phyloP scores from a whole-genome alignment of 2,888 invertebrate genomes.

The Macrosiphum euphorbiae region DNA sequence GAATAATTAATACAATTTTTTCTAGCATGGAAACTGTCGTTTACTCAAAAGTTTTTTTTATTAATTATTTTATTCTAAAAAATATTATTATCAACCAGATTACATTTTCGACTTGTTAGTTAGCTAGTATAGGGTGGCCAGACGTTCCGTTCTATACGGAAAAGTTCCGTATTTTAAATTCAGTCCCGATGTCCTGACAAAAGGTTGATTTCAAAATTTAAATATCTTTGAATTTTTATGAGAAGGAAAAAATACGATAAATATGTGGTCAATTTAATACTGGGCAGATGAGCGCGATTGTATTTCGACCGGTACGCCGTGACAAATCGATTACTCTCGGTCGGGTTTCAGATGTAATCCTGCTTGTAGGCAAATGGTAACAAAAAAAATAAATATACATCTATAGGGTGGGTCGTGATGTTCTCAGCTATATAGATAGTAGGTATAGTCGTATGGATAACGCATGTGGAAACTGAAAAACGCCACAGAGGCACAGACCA shows the following conservation, averaged over 20 bases:
- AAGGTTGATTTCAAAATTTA: background rate
- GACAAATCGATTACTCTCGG: conserved; percentile 48
- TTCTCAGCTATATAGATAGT: background rate
- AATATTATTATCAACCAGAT: background rate
- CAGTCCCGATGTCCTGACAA: too few species aligned
- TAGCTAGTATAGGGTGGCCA: background rate
- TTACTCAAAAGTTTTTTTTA: too few species aligned
- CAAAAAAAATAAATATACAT: conserved; percentile 9
- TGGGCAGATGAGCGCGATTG: conserved; percentile 52
- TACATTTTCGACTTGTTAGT: background rate
- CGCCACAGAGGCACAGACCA: background rate
- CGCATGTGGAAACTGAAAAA: background rate
- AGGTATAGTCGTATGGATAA: background rate
- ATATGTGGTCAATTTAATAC: background rate
- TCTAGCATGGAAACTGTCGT: background rate
- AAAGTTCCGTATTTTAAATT: too few species aligned
- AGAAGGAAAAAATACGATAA: background rate
- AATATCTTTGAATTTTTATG: background rate
- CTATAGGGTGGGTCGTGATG: background rate
- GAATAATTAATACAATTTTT: background rate
- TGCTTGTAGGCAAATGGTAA: background rate
- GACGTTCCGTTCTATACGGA: too few species aligned
- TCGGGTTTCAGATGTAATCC: conserved; percentile 42
- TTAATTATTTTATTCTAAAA: background rate
- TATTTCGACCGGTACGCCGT: conserved; percentile 4